A percentile compares a stretch with the other conserved stretches of the same genome.
phyloP scores from a whole-genome alignment of 2,113 vertebrate species.

The Mola mola region DNA sequence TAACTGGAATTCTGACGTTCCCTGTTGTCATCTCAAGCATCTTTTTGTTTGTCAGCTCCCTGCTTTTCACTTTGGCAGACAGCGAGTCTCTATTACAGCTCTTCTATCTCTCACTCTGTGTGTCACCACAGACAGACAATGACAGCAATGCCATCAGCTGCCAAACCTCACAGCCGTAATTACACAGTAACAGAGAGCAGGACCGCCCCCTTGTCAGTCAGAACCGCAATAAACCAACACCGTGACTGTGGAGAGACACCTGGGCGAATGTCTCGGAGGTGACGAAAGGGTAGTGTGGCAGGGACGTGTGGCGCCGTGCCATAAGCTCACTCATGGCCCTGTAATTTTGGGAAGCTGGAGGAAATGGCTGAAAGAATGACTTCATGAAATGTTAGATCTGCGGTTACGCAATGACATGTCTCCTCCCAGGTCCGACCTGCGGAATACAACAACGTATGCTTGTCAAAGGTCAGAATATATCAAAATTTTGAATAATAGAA shows the following conservation, averaged over 20 bases:
- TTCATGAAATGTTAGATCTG: slow-evolving; percentile 52
- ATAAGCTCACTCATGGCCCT: slow-evolving; percentile 20
- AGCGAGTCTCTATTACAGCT: slow-evolving; percentile 17
- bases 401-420: slow-evolving; percentile 7
- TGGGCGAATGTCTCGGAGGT: slow-evolving; percentile 52
- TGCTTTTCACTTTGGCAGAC: slow-evolving; percentile 20
- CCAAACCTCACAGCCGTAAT: slow-evolving; percentile 47
- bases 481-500: no score
- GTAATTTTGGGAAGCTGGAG: slow-evolving; percentile 47
- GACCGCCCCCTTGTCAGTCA: slow-evolving; percentile 48
- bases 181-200: slow-evolving; percentile 15
- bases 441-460: no score
- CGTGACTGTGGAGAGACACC: slow-evolving; percentile 48
- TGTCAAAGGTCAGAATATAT: no score
- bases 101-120: not conserved
- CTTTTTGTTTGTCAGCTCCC: slow-evolving; percentile 14
- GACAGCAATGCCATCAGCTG: slow-evolving; percentile 46
- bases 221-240: slow-evolving; percentile 27
- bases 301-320: slow-evolving; percentile 30
- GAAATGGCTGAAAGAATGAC: slow-evolving; percentile 34
- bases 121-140: slow-evolving; percentile 44
- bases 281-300: slow-evolving; percentile 49
- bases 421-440: no score
- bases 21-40: slow-evolving; percentile 34
- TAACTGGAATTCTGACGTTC: slow-evolving; percentile 25